Conservation (phyloP, 2,888 invertebrate species). For the Lasioglossum zephyrum region DNA sequence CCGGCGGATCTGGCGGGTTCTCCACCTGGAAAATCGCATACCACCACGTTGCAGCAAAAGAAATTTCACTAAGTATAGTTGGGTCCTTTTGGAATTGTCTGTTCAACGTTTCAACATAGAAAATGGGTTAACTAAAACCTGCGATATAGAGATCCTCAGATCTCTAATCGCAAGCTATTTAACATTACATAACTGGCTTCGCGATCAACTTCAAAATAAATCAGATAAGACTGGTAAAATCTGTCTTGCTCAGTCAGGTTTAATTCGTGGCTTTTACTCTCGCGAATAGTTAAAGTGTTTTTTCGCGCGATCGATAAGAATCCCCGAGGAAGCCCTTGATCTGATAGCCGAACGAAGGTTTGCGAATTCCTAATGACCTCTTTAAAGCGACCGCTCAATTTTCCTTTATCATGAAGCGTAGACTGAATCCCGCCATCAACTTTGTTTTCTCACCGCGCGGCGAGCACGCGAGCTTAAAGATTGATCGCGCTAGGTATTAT, state of each 20-base stretch:
- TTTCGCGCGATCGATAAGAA: not conserved
- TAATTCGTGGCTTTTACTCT: not conserved
- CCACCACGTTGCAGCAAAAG: not conserved
- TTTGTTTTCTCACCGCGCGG: constrained; percentile 22
- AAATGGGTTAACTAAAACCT: too few species aligned
- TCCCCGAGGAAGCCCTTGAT: not conserved
- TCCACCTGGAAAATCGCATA: constrained; percentile 73
- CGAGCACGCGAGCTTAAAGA: constrained; percentile 34
- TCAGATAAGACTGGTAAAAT: not conserved
- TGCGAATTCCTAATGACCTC: not conserved
- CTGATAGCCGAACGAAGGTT: not conserved
- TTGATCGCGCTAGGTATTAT: constrained; percentile 34
- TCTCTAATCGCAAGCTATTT: not conserved
- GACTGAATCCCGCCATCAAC: not conserved
- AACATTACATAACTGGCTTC: not conserved
- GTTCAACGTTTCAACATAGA: not conserved
- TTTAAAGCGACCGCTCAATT: constrained; percentile 1
- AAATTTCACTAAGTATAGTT: too few species aligned
- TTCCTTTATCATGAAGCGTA: constrained; percentile 20
- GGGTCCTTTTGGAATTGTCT: not conserved
- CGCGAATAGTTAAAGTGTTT: not conserved
- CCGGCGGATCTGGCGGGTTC: constrained; percentile 81
- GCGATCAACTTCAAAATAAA: not conserved
- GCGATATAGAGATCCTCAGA: not conserved
- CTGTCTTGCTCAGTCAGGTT: not conserved